These are phyloP conservation scores for Ianthella basta DNA, from an alignment of 37 sponge, comb jelly and placozoan genomes.

Conservation along the genomic window DNA sequence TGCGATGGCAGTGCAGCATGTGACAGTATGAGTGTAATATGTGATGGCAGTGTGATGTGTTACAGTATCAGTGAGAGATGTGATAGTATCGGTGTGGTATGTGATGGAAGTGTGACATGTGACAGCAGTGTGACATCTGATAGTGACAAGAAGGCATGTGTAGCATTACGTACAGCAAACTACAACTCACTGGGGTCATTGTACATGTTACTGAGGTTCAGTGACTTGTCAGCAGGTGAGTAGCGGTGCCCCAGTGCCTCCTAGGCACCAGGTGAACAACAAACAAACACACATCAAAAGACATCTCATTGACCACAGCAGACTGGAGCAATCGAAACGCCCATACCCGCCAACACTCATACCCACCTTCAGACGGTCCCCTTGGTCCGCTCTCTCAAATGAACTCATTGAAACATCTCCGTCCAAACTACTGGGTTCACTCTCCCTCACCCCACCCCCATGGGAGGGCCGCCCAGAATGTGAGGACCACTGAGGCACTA, in stretches of 20 bases:
- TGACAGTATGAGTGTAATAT: no score
- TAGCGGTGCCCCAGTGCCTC: slow-evolving; percentile 17
- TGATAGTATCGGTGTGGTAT: no score
- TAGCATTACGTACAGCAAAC: neutral
- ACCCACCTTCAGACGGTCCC: slow-evolving; percentile 1
- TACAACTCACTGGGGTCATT: slow-evolving; percentile 21
- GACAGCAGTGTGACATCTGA: no score
- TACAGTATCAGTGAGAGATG: no score
- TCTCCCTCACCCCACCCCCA: no score
- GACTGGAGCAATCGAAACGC: no score
- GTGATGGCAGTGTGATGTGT: no score
- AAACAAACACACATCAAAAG: neutral
- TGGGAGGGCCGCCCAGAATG: neutral
- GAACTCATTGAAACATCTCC: neutral
- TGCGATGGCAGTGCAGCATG: no score
- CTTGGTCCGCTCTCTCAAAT: neutral
- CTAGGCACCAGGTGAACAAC: neutral
- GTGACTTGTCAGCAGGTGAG: slow-evolving; percentile 2
- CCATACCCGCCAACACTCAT: no score
- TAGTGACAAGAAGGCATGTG: no score
- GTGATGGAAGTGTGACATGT: no score
- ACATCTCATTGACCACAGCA: no score
- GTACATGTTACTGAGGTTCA: slow-evolving; percentile 26
- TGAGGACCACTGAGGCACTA: neutral
- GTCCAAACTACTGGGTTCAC: neutral